Base-by-base conservation (phyloP, 1,140 invertebrate genomes). In the Tetramorium parvispinum region DNA sequence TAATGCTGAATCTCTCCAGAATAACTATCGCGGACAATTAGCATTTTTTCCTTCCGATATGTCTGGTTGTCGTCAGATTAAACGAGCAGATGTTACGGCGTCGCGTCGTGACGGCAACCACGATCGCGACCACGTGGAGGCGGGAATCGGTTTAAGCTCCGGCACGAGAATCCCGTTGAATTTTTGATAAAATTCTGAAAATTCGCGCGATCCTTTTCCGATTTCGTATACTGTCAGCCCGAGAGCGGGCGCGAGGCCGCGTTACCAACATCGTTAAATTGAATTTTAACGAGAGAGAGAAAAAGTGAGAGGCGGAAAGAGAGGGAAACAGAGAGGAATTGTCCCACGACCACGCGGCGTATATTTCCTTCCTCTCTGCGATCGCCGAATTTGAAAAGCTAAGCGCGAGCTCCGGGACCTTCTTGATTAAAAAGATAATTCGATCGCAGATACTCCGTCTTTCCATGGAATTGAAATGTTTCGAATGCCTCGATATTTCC, bases 181-280 rank as follows among this genome's bases (percentile, higher is more conserved):
- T 89, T 78, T 85, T 65, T 65, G 85, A 89, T 86, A 59, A 81
- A 78, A 79, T 55, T 49, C 66, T 49, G 75, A 79, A 88, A 78
- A 88, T 88, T 88, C 27, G 24, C 79, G 46, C 55, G 55, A 88
- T 85, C 71, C 87, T 89, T 88, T 79, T 24, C 27, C 21, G 73
- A 85, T 85, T 85, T 85, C 71, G 78, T 85, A 83, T 78, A 87
- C 59, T 61, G 53, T 55, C 76, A 76, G 73, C 79, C 21, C 68
- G 66, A 49, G 24, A 37, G 24, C 40, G 66, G 16, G 32, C 76
- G 77, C 57, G 65, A 76, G 66, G 75, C 81, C 81, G 77, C 88
- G 88, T 88, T 88, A 46, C 87, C 87, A 61, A 65, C 66, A 59
- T 53, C 87, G 87, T 79, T 87, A 85, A 53, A 88, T 89, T 89